Conservation (phyloP, 2,888 invertebrate genomes). For the Gortyna flavago region DNA sequence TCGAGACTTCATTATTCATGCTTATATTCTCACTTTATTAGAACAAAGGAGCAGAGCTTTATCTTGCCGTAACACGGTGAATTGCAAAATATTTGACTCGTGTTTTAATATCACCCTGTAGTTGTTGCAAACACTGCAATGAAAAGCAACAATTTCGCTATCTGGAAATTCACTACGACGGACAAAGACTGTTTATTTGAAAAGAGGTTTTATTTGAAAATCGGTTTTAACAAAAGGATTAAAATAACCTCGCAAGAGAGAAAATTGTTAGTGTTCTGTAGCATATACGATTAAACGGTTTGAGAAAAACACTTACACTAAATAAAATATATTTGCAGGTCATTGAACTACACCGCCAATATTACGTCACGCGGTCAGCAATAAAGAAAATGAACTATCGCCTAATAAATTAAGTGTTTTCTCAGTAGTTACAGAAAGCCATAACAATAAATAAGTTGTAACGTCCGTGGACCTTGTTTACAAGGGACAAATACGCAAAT, state of each 20-base stretch:
- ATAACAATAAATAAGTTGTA: constrained; percentile 43
- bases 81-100: constrained; percentile 50
- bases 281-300: background rate
- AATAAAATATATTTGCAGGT: constrained; percentile 25
- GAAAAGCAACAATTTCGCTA: constrained; percentile 28
- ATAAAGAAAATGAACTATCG: constrained; percentile 48
- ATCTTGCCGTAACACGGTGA: constrained; percentile 36
- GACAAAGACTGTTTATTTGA: constrained; percentile 49
- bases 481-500: constrained; percentile 23
- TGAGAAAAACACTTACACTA: background rate
- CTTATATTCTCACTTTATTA: constrained; percentile 57
- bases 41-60: constrained; percentile 51
- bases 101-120: constrained; percentile 37
- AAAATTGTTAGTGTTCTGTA: constrained; percentile 24
- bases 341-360: constrained; percentile 40
- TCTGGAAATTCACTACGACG: constrained; percentile 33
- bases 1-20: constrained; percentile 54
- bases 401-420: constrained; percentile 40
- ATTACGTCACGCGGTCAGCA: constrained; percentile 35
- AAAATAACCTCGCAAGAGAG: constrained; percentile 40
- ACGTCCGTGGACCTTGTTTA: constrained; percentile 21
- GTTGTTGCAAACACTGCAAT: constrained; percentile 39
- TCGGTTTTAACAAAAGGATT: constrained; percentile 52
- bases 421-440: constrained; percentile 20
- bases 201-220: constrained; percentile 55